phyloP scores from a whole-genome alignment of 2,797 vertebrate species.

The Merluccius polli region DNA sequence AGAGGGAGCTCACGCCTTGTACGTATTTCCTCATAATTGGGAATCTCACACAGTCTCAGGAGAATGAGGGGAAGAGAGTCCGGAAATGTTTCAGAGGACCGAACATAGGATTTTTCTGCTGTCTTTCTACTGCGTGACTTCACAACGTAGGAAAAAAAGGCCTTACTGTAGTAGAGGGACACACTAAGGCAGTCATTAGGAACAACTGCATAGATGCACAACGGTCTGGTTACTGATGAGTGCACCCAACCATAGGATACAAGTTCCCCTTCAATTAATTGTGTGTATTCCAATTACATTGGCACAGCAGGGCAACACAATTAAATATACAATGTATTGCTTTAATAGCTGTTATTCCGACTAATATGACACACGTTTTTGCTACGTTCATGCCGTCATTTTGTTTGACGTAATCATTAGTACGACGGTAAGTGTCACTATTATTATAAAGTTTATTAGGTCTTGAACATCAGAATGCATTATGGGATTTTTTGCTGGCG shows the following conservation, averaged over 20 bases:
- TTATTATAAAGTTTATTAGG: too few relatives aligned
- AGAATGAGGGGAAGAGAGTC: not conserved
- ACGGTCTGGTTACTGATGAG: not conserved
- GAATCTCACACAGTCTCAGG: slow-evolving; percentile 47
- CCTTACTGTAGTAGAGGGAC: not conserved
- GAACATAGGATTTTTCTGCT: not conserved
- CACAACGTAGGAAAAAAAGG: too few relatives aligned
- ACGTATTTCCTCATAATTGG: slow-evolving; percentile 70
- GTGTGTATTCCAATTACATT: not conserved
- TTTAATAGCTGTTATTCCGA: not conserved
- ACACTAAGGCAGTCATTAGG: not conserved
- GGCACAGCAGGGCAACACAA: not conserved
- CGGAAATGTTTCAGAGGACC: not conserved
- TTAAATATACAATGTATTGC: not conserved
- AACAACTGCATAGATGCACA: not conserved
- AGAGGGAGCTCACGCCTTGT: slow-evolving; percentile 48
- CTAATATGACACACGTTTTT: not conserved
- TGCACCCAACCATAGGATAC: not conserved
- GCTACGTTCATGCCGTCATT: not conserved
- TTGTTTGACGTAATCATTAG: not conserved
- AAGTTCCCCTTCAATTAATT: not conserved
- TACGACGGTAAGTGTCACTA: too few relatives aligned
- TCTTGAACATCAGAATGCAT: too few relatives aligned
- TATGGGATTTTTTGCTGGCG: too few relatives aligned
- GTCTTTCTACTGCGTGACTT: not conserved